Conservation (phyloP, 2,113 vertebrate species). For the Machaerirhynchus nigripectus region DNA sequence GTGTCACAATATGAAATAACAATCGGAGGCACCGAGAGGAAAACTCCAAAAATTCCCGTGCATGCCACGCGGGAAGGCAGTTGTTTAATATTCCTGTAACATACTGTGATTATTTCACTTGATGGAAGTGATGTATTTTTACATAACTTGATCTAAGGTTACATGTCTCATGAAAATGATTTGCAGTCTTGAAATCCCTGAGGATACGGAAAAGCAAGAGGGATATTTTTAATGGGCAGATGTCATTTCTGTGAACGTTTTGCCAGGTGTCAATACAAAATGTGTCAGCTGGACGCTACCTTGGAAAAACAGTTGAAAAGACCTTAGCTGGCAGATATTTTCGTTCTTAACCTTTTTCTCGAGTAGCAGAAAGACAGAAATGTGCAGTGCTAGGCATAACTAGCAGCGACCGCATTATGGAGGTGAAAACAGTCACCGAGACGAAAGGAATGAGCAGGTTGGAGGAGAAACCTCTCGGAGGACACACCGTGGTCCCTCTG, state of each 20-base stretch:
- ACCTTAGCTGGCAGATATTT: slow-evolving; percentile 31
- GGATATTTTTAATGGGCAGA: slow-evolving; percentile 1
- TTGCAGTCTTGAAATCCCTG: neutral
- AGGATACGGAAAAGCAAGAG: neutral
- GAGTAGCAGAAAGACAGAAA: slow-evolving; percentile 28
- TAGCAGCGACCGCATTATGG: accelerated
- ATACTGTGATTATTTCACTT: slow-evolving; percentile 7
- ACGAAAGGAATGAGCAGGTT: neutral
- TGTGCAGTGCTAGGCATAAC: neutral
- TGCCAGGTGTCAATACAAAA: slow-evolving; percentile 17
- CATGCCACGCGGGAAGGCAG: neutral
- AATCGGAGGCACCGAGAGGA: neutral
- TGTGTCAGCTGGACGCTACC: neutral
- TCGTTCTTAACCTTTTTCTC: neutral
- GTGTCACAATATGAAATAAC: slow-evolving; percentile 67
- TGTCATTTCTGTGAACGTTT: neutral
- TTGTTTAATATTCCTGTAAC: slow-evolving; percentile 26
- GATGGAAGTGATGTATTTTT: slow-evolving; percentile 29
- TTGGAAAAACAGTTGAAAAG: slow-evolving; percentile 1
- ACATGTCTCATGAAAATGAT: neutral
- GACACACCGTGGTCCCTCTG: accelerated
- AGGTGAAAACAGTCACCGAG: neutral
- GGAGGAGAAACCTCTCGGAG: neutral
- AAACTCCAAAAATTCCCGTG: neutral
- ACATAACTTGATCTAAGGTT: slow-evolving; percentile 17